A percentile compares a stretch with the other conserved stretches of the same genome.
phyloP scores from a whole-genome alignment of 1,140 invertebrate species.

The Sipha flava region DNA sequence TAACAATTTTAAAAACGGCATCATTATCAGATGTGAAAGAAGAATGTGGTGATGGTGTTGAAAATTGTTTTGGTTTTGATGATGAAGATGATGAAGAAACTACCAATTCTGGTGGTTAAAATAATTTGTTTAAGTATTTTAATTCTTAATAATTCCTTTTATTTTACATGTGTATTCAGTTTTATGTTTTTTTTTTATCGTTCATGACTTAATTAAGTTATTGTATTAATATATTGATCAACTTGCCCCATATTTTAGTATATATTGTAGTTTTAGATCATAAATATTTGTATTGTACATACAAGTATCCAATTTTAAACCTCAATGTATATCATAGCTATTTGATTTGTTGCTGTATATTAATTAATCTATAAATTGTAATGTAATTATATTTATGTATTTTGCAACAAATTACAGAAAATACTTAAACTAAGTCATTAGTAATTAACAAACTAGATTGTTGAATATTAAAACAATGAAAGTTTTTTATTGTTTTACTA shows the following conservation, averaged over 20 bases:
- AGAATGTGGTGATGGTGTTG: conserved; percentile 45
- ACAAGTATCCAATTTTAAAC: neutral
- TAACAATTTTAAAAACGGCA: conserved; percentile 21
- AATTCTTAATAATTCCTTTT: neutral
- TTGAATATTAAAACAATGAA: neutral
- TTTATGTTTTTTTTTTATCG: neutral
- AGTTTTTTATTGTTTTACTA: neutral
- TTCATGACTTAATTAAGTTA: neutral
- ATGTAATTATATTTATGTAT: neutral
- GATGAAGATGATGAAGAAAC: conserved; percentile 48
- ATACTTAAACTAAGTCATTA: conserved; percentile 11
- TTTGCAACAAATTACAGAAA: neutral
- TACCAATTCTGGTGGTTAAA: conserved; percentile 25
- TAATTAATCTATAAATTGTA: neutral
- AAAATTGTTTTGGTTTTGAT: conserved; percentile 79
- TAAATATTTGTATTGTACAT: neutral
- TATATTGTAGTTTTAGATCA: neutral
- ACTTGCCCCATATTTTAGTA: neutral
- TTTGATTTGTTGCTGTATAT: neutral
- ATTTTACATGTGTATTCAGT: neutral
- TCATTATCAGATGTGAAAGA: conserved; percentile 8
- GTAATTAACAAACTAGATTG: neutral
- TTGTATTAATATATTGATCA: neutral
- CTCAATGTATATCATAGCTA: neutral
- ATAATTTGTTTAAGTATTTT: neutral